Evolutionary conservation across 64 coral and sea anemone genomes (phyloP).

Genomic region (Porites lutea): DNA sequence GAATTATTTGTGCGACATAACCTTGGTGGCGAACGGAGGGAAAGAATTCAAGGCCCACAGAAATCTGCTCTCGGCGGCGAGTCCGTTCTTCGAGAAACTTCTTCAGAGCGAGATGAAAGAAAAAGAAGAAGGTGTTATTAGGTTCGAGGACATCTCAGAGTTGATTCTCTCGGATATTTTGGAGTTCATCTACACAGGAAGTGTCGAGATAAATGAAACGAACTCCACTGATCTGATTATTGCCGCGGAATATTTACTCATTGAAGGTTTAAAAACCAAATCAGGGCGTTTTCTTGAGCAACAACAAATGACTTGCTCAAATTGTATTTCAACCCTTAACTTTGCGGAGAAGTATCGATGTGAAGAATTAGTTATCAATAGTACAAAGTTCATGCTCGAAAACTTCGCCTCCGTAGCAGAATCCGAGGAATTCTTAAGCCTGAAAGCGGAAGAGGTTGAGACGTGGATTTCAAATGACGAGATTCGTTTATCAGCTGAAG

Average conservation of each 20-base stretch:
- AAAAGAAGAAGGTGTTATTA: conserved; percentile 40
- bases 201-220: background rate
- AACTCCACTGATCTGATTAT: conserved; percentile 5
- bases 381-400: conserved; percentile 4
- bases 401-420: conserved; percentile 14
- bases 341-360: background rate
- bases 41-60: conserved; percentile 23
- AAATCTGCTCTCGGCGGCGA: conserved; percentile 20
- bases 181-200: conserved; percentile 42
- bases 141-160: background rate
- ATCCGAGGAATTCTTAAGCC: conserved; percentile 4
- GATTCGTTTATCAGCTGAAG: conserved; percentile 1
- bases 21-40: background rate
- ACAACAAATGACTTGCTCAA: background rate
- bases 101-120: conserved; percentile 23
- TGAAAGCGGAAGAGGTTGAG: background rate
- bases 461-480: conserved; percentile 39
- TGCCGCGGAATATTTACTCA: conserved; percentile 20
- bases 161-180: conserved; percentile 32
- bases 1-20: conserved; percentile 14
- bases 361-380: background rate
- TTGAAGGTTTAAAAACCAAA: conserved; percentile 9
- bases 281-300: background rate
- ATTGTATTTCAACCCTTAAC: background rate
- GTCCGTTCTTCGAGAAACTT: conserved; percentile 43